phyloP scores from a whole-genome alignment of 1,140 invertebrate genomes.

The Anoplolepis gracilipes region DNA sequence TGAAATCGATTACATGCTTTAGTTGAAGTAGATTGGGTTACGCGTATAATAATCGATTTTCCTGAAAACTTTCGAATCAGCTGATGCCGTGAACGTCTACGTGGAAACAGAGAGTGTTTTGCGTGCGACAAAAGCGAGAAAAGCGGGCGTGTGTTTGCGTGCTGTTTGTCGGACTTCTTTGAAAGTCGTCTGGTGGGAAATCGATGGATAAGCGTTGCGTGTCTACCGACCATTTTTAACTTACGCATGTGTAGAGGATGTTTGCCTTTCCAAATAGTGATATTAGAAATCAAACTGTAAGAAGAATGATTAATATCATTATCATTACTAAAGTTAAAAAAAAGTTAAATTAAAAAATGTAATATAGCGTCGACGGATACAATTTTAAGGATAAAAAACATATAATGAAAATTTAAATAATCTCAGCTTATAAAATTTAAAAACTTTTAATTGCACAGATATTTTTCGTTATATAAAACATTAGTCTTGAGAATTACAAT shows the following conservation, averaged over 20 bases:
- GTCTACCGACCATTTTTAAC: slow-evolving; percentile 4
- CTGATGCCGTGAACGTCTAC: slow-evolving; percentile 20
- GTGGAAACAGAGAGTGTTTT: slow-evolving; percentile 20
- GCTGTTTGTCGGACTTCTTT: slow-evolving; percentile 25
- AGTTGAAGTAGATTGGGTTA: slow-evolving; percentile 43
- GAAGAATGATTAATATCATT: neutral
- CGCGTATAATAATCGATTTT: slow-evolving; percentile 29
- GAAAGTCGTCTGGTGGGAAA: slow-evolving; percentile 46
- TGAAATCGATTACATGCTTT: neutral
- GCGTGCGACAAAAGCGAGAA: slow-evolving; percentile 2
- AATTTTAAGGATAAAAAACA: neutral
- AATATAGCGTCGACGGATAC: no score
- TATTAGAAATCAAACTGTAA: neutral
- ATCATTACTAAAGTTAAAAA: neutral
- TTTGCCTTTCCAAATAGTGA: neutral
- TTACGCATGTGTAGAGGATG: neutral
- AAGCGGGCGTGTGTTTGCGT: neutral
- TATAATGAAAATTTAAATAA: neutral
- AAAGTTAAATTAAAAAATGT: no score
- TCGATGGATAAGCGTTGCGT: slow-evolving; percentile 47
- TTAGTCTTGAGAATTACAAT: neutral
- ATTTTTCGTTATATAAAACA: neutral
- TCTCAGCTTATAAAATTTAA: neutral
- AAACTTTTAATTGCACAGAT: neutral
- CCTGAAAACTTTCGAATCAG: slow-evolving; percentile 32